Conservation (phyloP, 2,113 vertebrate species). For the Epinephelus moara region DNA sequence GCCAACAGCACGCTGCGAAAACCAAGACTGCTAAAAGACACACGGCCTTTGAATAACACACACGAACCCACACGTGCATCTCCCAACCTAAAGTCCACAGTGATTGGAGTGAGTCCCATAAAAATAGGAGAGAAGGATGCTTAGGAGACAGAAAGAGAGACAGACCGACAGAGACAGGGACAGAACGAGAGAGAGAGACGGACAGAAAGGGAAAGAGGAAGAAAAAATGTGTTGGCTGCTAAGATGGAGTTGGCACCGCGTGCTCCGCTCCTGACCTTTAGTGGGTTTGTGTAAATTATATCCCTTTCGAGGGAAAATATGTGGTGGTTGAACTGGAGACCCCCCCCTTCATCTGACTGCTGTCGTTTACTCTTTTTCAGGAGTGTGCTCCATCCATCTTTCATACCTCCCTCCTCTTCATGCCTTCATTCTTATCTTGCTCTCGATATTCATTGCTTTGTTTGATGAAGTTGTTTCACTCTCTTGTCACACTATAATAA, state of each 20-base stretch:
- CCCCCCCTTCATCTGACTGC: constrained; percentile 50
- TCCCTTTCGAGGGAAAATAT: constrained; percentile 82
- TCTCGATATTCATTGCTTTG: constrained; percentile 29
- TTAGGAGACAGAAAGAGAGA: constrained; percentile 13
- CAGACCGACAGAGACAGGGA: background rate
- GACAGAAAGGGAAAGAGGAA: constrained; percentile 11
- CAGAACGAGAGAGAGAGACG: constrained; percentile 3
- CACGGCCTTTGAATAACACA: constrained; percentile 47
- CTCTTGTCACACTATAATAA: constrained; percentile 33
- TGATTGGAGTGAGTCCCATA: constrained; percentile 52
- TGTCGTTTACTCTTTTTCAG: constrained; percentile 43
- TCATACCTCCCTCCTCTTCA: constrained; percentile 27
- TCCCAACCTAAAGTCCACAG: constrained; percentile 47
- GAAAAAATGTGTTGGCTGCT: constrained; percentile 51
- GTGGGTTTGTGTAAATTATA: constrained; percentile 82
- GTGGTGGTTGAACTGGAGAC: constrained; percentile 71
- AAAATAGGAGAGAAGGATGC: constrained; percentile 56
- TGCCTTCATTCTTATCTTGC: constrained; percentile 16
- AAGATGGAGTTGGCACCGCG: constrained; percentile 66
- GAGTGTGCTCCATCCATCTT: constrained; percentile 43
- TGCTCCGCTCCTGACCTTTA: constrained; percentile 74
- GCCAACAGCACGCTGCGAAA: constrained; percentile 29
- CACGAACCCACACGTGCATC: constrained; percentile 29
- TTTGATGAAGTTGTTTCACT: constrained; percentile 36
- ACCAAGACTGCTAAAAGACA: constrained; percentile 37